phyloP scores from a whole-genome alignment of 2,797 vertebrate genomes.

The Sebastes elongatus region DNA sequence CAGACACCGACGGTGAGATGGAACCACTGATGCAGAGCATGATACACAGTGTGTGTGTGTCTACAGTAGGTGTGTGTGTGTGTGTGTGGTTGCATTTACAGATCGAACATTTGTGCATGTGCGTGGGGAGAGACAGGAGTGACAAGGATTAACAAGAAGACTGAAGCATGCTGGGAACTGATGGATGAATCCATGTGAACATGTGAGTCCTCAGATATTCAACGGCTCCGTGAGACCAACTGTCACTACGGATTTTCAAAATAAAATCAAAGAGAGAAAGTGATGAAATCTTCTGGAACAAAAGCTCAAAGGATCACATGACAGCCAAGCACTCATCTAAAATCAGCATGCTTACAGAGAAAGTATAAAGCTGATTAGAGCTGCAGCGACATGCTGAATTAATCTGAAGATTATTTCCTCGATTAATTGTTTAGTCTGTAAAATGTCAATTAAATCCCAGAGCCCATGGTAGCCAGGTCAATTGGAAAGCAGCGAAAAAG shows the following conservation, averaged over 20 bases:
- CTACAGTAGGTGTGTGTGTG: conserved; percentile 12
- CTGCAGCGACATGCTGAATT: background rate
- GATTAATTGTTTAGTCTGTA: background rate
- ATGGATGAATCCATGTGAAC: background rate
- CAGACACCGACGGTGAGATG: conserved; percentile 40
- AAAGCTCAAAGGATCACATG: background rate
- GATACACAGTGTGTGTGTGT: conserved; percentile 16
- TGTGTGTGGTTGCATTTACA: conserved; percentile 24
- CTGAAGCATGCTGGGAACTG: conserved; percentile 32
- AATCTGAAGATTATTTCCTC: background rate
- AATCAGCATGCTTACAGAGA: background rate
- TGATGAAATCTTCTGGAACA: background rate
- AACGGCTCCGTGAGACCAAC: background rate
- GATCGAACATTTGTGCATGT: conserved; percentile 13
- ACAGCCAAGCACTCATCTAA: background rate
- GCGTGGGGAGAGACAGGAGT: background rate
- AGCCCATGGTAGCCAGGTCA: no score
- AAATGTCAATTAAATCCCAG: no score
- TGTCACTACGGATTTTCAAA: conserved; percentile 19
- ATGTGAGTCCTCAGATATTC: background rate
- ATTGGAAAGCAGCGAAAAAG: no score
- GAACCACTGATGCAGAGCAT: conserved; percentile 36
- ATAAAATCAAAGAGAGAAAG: background rate
- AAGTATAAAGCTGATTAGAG: background rate
- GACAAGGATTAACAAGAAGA: conserved; percentile 41